Evolutionary conservation across 2,797 vertebrate species (phyloP), one percentile per base, ranked within the genome.

Genomic region (Acanthopagrus latus): DNA sequence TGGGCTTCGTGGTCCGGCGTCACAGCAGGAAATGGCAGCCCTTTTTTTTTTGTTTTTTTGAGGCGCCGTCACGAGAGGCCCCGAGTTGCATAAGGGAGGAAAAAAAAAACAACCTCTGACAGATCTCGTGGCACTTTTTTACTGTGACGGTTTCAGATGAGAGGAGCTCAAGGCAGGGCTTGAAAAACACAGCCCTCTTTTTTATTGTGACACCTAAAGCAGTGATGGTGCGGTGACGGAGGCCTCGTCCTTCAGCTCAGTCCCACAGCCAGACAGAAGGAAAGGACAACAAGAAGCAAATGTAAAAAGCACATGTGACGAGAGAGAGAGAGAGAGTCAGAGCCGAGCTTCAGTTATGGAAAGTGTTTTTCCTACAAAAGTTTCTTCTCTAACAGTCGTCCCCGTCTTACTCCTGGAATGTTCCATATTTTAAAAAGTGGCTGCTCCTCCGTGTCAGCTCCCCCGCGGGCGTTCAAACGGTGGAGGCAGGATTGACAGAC

Each of bases 161-260:
- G 76, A 86, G 80, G 71, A 69, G 76, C 80, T 81, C 69, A 77
- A 77, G 59, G 68, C 83, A 71, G 78, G 66, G 71, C 64, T 76
- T 88, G 77, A 69, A 70, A 66, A 75, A 33, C 88, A 89, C 89
- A 80, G 73, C 62, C 85, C 78, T 68, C 76, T 68, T 73, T 73
- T 88, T 87, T 89, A 80, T 83, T 80, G 81, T 88, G 90, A 91
- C 51, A 83, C 78, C 88, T 86, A 7, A 89, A 27, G 68, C 64
- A 77, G 76, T 83, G 79, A 85, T 83, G 74, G 75, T 77, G 83
- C 44, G 57, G 68, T 74, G 87, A 92, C 89, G 91, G 85, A 84
- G 86, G 79, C 82, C 75, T 83, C 89, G 33, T 85, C 88, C 86
- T 92, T 86, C 73, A 23, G 60, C 71, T 65, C 58, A 43, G 84